A percentile compares a stretch with the other conserved stretches of the same genome.
phyloP scores from a whole-genome alignment of 1,140 invertebrate species.

The Helicoverpa zea region DNA sequence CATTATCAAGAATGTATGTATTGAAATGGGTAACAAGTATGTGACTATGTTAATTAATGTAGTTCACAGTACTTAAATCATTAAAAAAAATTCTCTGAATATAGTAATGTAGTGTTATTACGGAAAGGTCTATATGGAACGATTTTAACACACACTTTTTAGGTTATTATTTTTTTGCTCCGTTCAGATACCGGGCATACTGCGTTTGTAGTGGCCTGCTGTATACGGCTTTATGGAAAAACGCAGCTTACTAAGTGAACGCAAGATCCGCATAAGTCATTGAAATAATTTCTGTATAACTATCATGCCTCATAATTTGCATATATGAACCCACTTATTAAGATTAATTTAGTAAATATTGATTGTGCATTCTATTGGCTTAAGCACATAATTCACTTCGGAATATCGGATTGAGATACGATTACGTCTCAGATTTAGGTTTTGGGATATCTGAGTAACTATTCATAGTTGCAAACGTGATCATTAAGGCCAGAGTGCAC shows the following conservation, averaged over 20 bases:
- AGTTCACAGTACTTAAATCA: not conserved
- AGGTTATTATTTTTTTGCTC: constrained; percentile 29
- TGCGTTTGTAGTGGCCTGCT: constrained; percentile 9
- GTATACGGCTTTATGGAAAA: constrained; percentile 41
- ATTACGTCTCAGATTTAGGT: not conserved
- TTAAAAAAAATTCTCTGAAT: not conserved
- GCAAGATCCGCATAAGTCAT: constrained; percentile 10
- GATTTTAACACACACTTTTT: constrained; percentile 22
- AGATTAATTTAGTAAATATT: constrained; percentile 25
- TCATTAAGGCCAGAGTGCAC: not conserved
- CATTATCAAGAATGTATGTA: not conserved
- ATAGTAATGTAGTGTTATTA: not conserved
- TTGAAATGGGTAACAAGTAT: not conserved
- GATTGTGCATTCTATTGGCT: not conserved
- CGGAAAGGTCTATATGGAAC: not conserved
- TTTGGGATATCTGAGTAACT: constrained; percentile 4
- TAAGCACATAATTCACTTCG: constrained; percentile 2
- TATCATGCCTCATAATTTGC: constrained; percentile 29
- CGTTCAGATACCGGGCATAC: constrained; percentile 7
- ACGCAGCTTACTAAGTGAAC: not conserved
- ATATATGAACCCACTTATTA: not conserved
- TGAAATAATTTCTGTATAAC: constrained; percentile 47
- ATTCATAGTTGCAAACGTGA: constrained; percentile 5
- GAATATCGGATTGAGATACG: constrained; percentile 9
- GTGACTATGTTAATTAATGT: too few relatives aligned